Evolutionary conservation across 1,140 invertebrate species (phyloP).

Genomic region (Choristoneura fumiferana): DNA sequence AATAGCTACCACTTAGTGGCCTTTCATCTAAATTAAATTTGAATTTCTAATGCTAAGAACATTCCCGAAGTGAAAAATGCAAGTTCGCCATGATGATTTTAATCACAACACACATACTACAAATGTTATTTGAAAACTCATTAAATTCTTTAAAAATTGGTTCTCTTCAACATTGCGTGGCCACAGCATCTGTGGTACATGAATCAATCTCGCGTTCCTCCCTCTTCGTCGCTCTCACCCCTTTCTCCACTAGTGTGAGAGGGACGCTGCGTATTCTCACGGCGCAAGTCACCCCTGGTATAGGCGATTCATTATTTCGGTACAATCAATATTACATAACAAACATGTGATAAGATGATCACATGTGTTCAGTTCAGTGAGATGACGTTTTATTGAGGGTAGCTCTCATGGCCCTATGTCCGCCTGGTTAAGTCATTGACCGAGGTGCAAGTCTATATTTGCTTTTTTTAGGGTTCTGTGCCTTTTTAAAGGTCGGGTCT

Average conservation of each 20-base stretch:
- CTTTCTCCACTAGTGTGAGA: slow-evolving; percentile 26
- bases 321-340: slow-evolving; percentile 61
- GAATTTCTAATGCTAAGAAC: no score
- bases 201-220: slow-evolving; percentile 52
- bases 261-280: slow-evolving; percentile 36
- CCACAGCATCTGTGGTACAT: slow-evolving; percentile 63
- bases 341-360: slow-evolving; percentile 4
- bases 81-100: no score
- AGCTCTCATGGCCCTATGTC: no score
- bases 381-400: background rate
- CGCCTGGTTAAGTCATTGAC: no score
- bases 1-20: no score
- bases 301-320: slow-evolving; percentile 38
- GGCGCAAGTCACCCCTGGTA: slow-evolving; percentile 54
- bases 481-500: no score
- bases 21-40: no score
- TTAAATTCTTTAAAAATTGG: slow-evolving; percentile 7
- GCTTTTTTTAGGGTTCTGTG: no score
- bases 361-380: background rate
- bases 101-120: no score
- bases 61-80: no score
- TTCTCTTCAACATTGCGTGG: slow-evolving; percentile 40
- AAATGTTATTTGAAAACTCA: no score
- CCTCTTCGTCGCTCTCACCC: slow-evolving; percentile 40
- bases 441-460: no score